Evolutionary conservation across 1,140 invertebrate genomes (phyloP), one percentile per base, ranked within the genome.

Genomic region (Diachasma alloeum): DNA sequence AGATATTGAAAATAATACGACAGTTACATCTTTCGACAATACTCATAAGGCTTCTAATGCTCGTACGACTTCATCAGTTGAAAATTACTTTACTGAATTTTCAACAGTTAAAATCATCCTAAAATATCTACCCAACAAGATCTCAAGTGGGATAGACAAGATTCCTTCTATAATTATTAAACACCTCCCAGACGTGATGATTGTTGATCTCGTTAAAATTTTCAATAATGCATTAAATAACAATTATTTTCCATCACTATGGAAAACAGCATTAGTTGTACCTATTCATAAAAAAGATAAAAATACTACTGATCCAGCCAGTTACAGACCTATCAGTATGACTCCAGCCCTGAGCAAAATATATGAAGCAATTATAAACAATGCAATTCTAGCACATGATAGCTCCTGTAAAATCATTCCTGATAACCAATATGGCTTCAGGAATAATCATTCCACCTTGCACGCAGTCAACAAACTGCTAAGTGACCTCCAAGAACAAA

Each of bases 201-300:
- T 71, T 1, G 24, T 4, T 36, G 72, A 6, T 2, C 26, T 59
- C 0, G 66, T 68, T 24, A 72, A 71, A 13, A 15, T 78, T 9
- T 75, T 78, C 15, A 75, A 75, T 71, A 78, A 78, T 24, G 36
- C 73, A 2, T 37, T 78, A 0, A 78, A 78, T 13, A 48, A 71
- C 24, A n/a, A 63, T 42, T 78, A 74, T 31, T 77, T 72, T 53
- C 76, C 76, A 5, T 19, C 4, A 36, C 1, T 13, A 9, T 77
- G 76, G 76, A 77, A 73, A 72, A 48, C 26, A 13, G 74, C 66
- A 19, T 22, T 44, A n/a, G 67, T 76, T 0, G 11, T 76, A 0
- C 74, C 66, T 0, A 76, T 76, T 17, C 10, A 22, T 17, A 72
- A 75, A 70, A 78, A 78, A 42, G 39, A 44, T 0, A 39, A 74